Percentiles rank a stretch among this genome's conserved stretches.
Conservation (phyloP, 2,888 invertebrate species). For the Ichneumoninae sp. region DNA sequence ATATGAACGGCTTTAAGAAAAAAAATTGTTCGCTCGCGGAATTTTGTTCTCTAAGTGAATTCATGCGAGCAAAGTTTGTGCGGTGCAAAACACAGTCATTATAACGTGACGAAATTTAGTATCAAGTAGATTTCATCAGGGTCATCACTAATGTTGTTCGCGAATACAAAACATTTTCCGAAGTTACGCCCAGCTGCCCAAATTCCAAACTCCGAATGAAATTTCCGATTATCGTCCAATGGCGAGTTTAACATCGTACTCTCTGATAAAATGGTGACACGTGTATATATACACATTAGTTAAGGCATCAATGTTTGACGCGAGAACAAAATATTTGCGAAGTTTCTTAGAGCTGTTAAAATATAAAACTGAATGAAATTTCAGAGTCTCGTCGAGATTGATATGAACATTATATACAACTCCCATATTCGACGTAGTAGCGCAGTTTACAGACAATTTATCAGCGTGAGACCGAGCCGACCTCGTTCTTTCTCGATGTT, state of each 20-base stretch:
- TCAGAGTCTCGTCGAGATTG: neutral
- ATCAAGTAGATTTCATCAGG: too few species aligned
- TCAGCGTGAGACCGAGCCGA: conserved; percentile 85
- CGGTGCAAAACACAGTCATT: too few species aligned
- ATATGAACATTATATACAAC: neutral
- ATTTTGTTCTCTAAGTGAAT: too few species aligned
- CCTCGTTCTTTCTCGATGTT: conserved; percentile 86
- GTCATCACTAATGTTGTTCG: too few species aligned
- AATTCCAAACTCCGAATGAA: neutral
- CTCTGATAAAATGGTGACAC: too few species aligned
- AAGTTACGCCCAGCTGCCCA: neutral
- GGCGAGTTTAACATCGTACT: neutral
- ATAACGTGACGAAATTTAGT: too few species aligned
- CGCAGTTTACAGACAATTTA: conserved; percentile 55
- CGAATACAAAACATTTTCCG: neutral
- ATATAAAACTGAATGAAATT: neutral
- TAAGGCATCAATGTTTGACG: too few species aligned
- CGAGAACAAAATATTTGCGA: neutral
- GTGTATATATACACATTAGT: too few species aligned
- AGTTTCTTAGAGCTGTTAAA: neutral
- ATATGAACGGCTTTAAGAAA: too few species aligned
- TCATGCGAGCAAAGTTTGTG: too few species aligned
- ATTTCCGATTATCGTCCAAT: neutral
- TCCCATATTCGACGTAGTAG: neutral
- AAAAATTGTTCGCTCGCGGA: too few species aligned